Base-by-base conservation (phyloP, 2,888 invertebrate genomes). In the Drosophila robusta region DNA sequence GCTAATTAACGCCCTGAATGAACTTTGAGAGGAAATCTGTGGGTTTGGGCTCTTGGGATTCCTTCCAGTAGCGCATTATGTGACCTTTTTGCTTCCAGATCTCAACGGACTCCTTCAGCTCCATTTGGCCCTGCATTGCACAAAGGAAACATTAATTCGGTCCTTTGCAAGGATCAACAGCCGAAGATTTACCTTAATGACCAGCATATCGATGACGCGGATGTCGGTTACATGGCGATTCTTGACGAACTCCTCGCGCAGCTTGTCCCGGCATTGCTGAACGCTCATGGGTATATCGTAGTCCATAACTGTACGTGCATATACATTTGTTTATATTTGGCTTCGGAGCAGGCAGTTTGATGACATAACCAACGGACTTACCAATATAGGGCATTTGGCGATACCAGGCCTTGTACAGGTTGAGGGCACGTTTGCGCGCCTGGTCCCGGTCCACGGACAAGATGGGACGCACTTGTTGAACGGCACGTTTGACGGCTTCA, bases 1-100 rank as follows among this genome's bases (percentile, higher is more conserved):
- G 58, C 86, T 90, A 90, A 71, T 90, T 89, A 62, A 90, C 80
- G 58, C 91, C 91, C 80, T 91, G 90, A 47, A 91, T 84, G 93
- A 99, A 99, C 93, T 98, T 98, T 0, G 97, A 96, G 26, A 99
- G 93, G 92, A 99, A 99, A 93, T 98, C 98, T 84, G 95, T 95
- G 22, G 98, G 98, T 91, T 97, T 97, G 1, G 95, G 95, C 77
- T 97, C 96, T 55, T 94, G 93, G 0, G 97, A 96, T 51, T 97
- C 97, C 90, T 96, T 96, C 93, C 97, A 98, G 90, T 95, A 97
- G 61, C 93, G 91, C 98, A 98, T 98, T 24, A 99, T 92, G 89
- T 97, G 96, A 11, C 95, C 95, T 78, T 96, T 96, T 89, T 98
- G 97, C 92, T 98, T 98, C 98, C 98, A 98, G 60, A 95, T 94